Conservation (phyloP, 1,140 invertebrate genomes). For the Dendrolimus kikuchii region DNA sequence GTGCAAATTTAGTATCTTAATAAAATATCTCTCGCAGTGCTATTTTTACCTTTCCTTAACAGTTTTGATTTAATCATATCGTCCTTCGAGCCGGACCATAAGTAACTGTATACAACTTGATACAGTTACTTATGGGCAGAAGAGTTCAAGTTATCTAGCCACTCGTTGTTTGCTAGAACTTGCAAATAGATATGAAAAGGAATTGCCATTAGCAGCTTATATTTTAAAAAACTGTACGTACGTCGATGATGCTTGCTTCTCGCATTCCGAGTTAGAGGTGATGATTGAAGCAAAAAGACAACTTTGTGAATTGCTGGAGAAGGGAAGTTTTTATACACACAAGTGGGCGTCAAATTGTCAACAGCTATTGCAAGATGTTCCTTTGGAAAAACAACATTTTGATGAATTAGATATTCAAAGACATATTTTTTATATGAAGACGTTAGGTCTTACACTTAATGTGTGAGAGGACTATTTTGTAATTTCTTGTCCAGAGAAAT, state of each 20-base stretch:
- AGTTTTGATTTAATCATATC: too few relatives aligned
- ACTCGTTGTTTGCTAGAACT: too few relatives aligned
- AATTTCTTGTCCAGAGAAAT: too few relatives aligned
- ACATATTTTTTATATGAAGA: constrained; percentile 1
- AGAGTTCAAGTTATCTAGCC: constrained; percentile 1
- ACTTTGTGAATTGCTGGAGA: neutral
- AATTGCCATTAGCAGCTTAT: constrained; percentile 1
- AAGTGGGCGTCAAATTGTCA: constrained; percentile 1
- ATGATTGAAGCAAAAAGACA: neutral
- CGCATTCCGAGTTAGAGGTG: constrained; percentile 1
- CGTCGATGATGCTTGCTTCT: constrained; percentile 2
- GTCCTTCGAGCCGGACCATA: too few relatives aligned
- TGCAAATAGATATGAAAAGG: neutral
- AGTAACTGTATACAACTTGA: too few relatives aligned
- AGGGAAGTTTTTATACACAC: neutral
- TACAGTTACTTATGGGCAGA: too few relatives aligned
- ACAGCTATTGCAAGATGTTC: neutral
- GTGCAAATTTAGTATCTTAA: too few relatives aligned
- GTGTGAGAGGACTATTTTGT: too few relatives aligned
- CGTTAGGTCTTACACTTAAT: too few relatives aligned
- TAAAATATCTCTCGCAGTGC: too few relatives aligned
- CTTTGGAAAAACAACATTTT: neutral
- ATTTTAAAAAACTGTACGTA: too few relatives aligned
- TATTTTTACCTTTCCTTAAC: too few relatives aligned
- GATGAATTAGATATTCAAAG: constrained; percentile 2